Evolutionary conservation across 2,797 vertebrate species (phyloP).

Genomic region (Crocidura indochinensis): DNA sequence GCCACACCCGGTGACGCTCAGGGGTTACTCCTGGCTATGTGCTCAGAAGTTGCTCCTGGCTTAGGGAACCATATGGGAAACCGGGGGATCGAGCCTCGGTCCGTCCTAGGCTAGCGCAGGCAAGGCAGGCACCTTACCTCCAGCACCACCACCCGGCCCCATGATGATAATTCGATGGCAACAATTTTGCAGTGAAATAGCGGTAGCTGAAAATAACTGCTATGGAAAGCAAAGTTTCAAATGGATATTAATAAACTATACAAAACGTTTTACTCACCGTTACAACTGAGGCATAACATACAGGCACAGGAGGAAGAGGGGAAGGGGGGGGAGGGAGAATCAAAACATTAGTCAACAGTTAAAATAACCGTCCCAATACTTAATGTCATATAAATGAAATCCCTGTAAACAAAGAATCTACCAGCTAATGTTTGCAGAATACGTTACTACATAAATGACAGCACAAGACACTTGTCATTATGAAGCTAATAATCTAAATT

Average conservation of each 20-base stretch:
- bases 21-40: too few species aligned
- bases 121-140: too few species aligned
- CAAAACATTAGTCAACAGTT: constrained; percentile 80
- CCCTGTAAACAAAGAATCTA: constrained; percentile 32
- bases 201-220: not conserved
- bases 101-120: too few species aligned
- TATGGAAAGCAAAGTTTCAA: not conserved
- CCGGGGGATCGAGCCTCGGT: too few species aligned
- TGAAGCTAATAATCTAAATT: constrained; percentile 32
- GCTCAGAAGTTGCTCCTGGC: too few species aligned
- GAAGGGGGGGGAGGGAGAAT: constrained; percentile 69
- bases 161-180: too few species aligned
- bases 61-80: too few species aligned
- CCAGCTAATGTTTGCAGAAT: constrained; percentile 60
- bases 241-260: not conserved
- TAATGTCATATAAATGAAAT: constrained; percentile 58
- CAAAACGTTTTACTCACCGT: constrained; percentile 94
- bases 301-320: constrained; percentile 73
- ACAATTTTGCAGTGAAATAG: too few species aligned
- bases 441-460: not conserved
- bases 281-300: constrained; percentile 93
- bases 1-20: too few species aligned
- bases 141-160: too few species aligned
- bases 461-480: not conserved
- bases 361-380: constrained; percentile 61